Evolutionary conservation across 2,888 invertebrate genomes (phyloP).

Genomic region (Andricus quercusramuli): DNA sequence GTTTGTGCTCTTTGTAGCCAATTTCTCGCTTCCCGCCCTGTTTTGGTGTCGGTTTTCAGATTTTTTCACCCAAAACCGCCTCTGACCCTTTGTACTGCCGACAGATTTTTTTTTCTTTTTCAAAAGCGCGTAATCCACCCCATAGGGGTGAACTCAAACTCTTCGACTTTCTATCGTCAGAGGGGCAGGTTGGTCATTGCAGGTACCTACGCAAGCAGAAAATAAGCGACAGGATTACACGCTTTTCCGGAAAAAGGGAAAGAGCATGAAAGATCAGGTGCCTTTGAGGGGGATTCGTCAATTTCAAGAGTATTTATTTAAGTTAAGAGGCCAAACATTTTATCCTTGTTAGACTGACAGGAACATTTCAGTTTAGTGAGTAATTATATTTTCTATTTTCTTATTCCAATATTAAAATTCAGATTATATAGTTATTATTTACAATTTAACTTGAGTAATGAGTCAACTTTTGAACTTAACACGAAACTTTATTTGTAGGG

Average conservation of each 20-base stretch:
- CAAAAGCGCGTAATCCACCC: constrained; percentile 75
- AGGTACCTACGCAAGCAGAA: constrained; percentile 68
- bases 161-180: constrained; percentile 66
- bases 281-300: background rate
- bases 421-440: background rate
- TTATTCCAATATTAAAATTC: background rate
- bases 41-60: constrained; percentile 78
- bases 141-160: constrained; percentile 68
- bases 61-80: constrained; percentile 78
- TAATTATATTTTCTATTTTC: background rate
- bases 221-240: constrained; percentile 50
- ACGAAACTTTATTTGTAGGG: background rate
- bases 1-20: constrained; percentile 75
- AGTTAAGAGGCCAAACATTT: background rate
- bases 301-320: background rate
- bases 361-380: too few relatives aligned
- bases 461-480: background rate
- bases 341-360: background rate
- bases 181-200: constrained; percentile 75
- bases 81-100: constrained; percentile 67
- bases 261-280: constrained; percentile 13
- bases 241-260: constrained; percentile 46
- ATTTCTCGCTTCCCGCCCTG: constrained; percentile 75
- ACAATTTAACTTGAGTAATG: background rate
- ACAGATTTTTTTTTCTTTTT: constrained; percentile 65